Base-by-base conservation (phyloP, 2,113 vertebrate species). In the Albula goreensis region DNA sequence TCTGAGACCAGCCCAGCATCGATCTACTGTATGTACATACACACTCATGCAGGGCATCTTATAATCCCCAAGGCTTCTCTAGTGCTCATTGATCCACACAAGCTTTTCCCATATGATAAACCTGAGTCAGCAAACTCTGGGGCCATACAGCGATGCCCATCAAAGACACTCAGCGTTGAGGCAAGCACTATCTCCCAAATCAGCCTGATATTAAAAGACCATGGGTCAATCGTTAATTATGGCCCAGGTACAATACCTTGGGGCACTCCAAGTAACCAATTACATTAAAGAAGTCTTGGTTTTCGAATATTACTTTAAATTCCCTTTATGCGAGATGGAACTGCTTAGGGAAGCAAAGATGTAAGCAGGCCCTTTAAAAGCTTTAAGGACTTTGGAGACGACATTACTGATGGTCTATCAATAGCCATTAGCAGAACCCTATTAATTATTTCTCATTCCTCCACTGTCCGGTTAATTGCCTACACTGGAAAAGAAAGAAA, bases 361-460 rank as follows among this genome's bases (percentile, higher is more conserved):
- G 79, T 48, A 31, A 13, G 74, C 79, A 19, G 70, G 31, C 56
- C 82, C 80, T 66, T 56, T 85, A 83, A 88, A 89, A 91, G 89
- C 85, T 83, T 87, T 83, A 77, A 83, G 81, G 88, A 74, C 83
- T 52, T 52, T 78, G 49, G 87, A 89, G 82, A 82, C 85, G 80
- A 78, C 74, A 78, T 85, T 87, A 66, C 89, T 86, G 88, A 92
- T 88, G 86, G 85, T 25, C 92, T 91, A 92, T 93, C 91, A 89
- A 92, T 90, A 90, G 88, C 89, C 91, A 88, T 93, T 92, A 92
- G 82, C 84, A 85, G 81, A 83, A 83, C 90, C 81, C 85, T 87
- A 85, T 91, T 91, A 87, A 91, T 92, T 91, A 85, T 87, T 91
- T 92, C 86, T 89, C 89, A 85, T 88, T 89, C 86, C 83, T 41